Base-by-base conservation (phyloP, 2,113 vertebrate genomes). In the Peromyscus polionotus region DNA sequence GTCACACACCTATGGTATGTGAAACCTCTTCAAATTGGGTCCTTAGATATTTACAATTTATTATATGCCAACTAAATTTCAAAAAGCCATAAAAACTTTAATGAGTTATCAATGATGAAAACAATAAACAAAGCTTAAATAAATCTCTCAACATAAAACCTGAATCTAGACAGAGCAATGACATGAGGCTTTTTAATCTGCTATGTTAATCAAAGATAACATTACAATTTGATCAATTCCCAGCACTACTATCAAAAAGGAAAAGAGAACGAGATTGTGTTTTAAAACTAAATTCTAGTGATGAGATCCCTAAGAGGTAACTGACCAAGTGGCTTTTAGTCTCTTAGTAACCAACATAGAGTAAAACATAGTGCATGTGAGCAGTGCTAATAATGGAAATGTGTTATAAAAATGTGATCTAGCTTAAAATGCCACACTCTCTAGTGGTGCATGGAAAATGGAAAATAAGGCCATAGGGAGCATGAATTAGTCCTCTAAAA, bases 121-220 rank as follows among this genome's bases (percentile, higher is more conserved):
- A 87, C 68, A 65, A 68, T n/a, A 57, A 90, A 33, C 31, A 88
- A 92, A 80, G 3, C 14, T 36, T 93, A 95, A 93, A 89, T 68
- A 95, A 97, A 88, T 57, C 72, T 61, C 19, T 81, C 83, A 63
- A 89, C 19, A 67, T 76, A 95, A 97, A 96, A 88, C 14, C 33
- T 77, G 42, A 14, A 72, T 73, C 81, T 59, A 80, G 92, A 87
- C 2, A 7, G 16, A 89, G 77, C 39, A 96, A 13, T 57, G 48
- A n/a, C 19, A 26, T n/a, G 20, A 72, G 26, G 4, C 22, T 72
- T 72, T 87, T 90, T 63, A 85, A 81, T 86, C 68, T 93, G 42
- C 24, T 26, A 77, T 51, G 42, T 7, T 70, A 94, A 79, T n/a
- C 24, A 77, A 81, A 97, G 42, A 65, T 48, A 57, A 88, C 92